Percentiles rank a stretch among this genome's conserved stretches.
Evolutionary conservation across 2,113 vertebrate genomes (phyloP).

Genomic region (Athene noctua): DNA sequence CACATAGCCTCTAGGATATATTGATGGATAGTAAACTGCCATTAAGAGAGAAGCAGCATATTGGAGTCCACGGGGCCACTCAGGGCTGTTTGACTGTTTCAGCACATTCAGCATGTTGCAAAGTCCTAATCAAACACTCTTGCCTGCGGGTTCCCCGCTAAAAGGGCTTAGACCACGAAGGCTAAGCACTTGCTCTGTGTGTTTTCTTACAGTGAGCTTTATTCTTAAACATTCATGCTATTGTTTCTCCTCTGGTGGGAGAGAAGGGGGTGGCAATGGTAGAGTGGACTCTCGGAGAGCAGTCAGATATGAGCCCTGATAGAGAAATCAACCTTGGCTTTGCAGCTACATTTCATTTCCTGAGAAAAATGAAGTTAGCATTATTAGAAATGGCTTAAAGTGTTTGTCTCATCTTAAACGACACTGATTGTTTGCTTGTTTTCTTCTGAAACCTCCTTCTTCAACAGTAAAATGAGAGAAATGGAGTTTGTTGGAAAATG

Average conservation of each 20-base stretch:
- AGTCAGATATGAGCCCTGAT: neutral
- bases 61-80: neutral
- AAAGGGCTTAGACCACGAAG: neutral
- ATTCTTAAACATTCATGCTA: neutral
- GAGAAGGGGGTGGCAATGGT: neutral
- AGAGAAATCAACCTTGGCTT: neutral
- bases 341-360: neutral
- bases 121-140: conserved; percentile 1
- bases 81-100: neutral
- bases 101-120: neutral
- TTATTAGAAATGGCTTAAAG: neutral
- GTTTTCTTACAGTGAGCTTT: neutral
- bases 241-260: neutral
- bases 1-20: neutral
- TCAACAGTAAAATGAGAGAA: neutral
- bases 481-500: neutral
- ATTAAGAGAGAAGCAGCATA: neutral
- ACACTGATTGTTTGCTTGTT: neutral
- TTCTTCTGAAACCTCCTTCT: neutral
- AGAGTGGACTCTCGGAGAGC: neutral
- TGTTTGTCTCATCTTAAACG: neutral
- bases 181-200: neutral
- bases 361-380: neutral
- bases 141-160: neutral
- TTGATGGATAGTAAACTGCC: conserved; percentile 9